Base-by-base conservation (phyloP, 2,888 invertebrate species). In the Andricus quercusramuli region DNA sequence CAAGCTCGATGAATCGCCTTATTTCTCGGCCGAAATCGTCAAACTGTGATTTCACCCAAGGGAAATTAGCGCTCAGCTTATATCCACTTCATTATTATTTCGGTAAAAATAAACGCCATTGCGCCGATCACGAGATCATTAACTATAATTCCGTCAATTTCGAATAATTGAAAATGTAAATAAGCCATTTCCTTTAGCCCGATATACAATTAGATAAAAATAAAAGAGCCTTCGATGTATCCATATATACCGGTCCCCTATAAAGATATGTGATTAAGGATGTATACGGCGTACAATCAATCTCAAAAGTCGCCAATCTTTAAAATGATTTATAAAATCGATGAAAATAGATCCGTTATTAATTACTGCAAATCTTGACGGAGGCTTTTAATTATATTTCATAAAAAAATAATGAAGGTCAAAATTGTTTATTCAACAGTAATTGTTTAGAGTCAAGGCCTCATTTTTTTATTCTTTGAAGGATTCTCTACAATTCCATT, bases 111-210 rank as follows among this genome's bases (percentile, higher is more conserved):
- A 64, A 64, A 64, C n/a, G 13, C 20, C n/a, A 68, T 44, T 68
- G 22, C 11, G 17, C 25, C 22, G 62, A 25, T 68, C 68, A 25
- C 25, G 29, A 32, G n/a, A 6, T 6, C 51, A 29, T 51, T 41
- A 47, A 17, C 9, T 70, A 74, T 37, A 74, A 74, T 74, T 74
- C 56, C 56, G 56, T 9, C 32, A 32, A 56, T 56, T 56, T 15
- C n/a, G n/a, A n/a, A 32, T 74, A 74, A 74, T 74, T 74, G 74
- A 74, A 74, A 56, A 74, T 74, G 74, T 56, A 74, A 74, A 56
- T 74, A 56, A 56, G 44, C 47, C 3, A 25, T 47, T 20, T 25
- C 29, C 11, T 25, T 9, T 5, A 44, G 15, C 22, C 29, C 13
- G 29, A 59, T 32, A 56, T 56, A 51, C 22, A 32, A 29, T 56